phyloP scores from a whole-genome alignment of 2,888 invertebrate genomes.

The Atherix ibis region DNA sequence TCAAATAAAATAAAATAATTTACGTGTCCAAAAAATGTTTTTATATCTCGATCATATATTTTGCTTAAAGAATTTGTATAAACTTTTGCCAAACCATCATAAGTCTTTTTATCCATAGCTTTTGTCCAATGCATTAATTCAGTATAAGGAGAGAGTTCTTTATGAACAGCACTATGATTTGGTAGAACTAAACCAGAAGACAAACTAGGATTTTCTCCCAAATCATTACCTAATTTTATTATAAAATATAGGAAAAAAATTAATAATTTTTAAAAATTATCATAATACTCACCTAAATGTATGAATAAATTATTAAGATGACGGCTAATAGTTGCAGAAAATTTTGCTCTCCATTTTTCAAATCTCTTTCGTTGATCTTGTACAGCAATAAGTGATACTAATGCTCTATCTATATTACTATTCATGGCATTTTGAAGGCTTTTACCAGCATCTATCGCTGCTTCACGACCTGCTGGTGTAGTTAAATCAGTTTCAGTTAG shows the following conservation, averaged over 20 bases:
- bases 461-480: conserved; percentile 41
- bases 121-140: conserved; percentile 87
- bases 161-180: conserved; percentile 64
- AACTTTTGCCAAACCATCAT: conserved; percentile 62
- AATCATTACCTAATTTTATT: conserved; percentile 52
- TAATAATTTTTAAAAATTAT: conserved; percentile 17
- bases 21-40: conserved; percentile 57
- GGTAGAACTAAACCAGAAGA: conserved; percentile 48
- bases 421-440: conserved; percentile 60
- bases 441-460: conserved; percentile 53
- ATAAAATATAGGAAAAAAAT: conserved; percentile 7
- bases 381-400: conserved; percentile 54
- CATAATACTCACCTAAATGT: conserved; percentile 54
- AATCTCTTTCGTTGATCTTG: conserved; percentile 66
- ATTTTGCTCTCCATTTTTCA: conserved; percentile 60
- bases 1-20: conserved; percentile 2
- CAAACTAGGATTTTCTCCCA: conserved; percentile 38
- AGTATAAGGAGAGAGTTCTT: conserved; percentile 71
- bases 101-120: conserved; percentile 69
- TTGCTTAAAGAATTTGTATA: conserved; percentile 73
- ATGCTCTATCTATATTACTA: conserved; percentile 45
- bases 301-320: conserved; percentile 91
- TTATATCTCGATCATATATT: conserved; percentile 75
- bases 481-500: conserved; percentile 59
- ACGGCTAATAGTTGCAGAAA: conserved; percentile 68